A percentile compares a stretch with the other conserved stretches of the same genome.
These are phyloP conservation scores for Hyppa rectilinea DNA, from an alignment of 2,888 invertebrate species.

Conservation along the genomic window DNA sequence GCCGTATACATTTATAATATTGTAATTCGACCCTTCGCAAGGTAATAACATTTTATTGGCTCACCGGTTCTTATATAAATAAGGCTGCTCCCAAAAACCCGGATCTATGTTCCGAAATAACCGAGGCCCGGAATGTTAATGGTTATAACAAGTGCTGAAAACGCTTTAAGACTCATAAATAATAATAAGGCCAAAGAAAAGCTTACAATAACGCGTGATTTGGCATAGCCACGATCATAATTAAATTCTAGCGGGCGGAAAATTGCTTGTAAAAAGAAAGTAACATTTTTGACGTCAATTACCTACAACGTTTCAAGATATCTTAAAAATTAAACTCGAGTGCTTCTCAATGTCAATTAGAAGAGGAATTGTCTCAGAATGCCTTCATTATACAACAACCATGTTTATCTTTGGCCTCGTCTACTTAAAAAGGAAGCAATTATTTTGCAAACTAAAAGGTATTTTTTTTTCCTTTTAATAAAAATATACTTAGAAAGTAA, in stretches of 20 bases:
- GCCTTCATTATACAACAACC: constrained; percentile 45
- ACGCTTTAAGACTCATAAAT: constrained; percentile 47
- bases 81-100: constrained; percentile 43
- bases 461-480: constrained; percentile 12
- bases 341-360: constrained; percentile 63
- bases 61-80: constrained; percentile 55
- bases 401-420: constrained; percentile 38
- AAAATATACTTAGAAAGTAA: not conserved
- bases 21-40: constrained; percentile 62
- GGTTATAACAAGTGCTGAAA: constrained; percentile 38
- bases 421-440: constrained; percentile 23
- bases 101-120: constrained; percentile 25
- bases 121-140: constrained; percentile 31
- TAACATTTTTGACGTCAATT: constrained; percentile 61
- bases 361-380: constrained; percentile 46
- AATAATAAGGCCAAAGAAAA: constrained; percentile 58
- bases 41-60: constrained; percentile 59
- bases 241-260: constrained; percentile 61
- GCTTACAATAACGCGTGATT: constrained; percentile 65
- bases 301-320: constrained; percentile 60
- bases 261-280: constrained; percentile 55
- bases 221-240: constrained; percentile 62
- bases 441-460: constrained; percentile 15
- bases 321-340: constrained; percentile 55
- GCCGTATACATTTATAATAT: constrained; percentile 64